These are phyloP conservation scores for Vidua macroura DNA, from an alignment of 2,113 vertebrate genomes.

Conservation along the genomic window DNA sequence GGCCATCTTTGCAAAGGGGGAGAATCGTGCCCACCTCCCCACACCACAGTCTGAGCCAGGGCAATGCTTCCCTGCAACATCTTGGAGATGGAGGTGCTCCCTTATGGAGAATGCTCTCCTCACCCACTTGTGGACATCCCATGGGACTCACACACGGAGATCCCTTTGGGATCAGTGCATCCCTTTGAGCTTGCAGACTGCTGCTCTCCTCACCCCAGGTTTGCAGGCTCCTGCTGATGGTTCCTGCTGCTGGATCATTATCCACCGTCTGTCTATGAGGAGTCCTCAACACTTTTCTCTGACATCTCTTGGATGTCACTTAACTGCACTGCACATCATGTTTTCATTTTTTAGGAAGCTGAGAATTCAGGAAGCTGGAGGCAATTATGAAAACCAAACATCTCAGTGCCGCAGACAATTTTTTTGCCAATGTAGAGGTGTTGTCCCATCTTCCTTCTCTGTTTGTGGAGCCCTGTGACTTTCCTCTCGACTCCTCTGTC, in stretches of 20 bases:
- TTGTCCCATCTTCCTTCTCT: neutral
- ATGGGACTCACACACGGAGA: neutral
- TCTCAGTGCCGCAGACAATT: neutral
- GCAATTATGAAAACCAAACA: neutral
- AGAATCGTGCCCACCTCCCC: accelerated
- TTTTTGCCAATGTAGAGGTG: neutral
- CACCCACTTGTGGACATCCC: accelerated
- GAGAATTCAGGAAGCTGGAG: neutral
- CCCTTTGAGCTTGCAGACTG: neutral
- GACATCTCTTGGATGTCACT: neutral
- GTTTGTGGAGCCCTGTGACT: neutral
- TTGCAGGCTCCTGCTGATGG: neutral
- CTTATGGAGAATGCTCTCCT: neutral
- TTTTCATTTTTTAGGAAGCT: neutral
- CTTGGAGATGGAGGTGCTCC: neutral
- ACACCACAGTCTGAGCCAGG: neutral
- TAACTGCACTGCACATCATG: accelerated
- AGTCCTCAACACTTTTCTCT: neutral
- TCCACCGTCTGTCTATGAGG: accelerated
- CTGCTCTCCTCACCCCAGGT: neutral
- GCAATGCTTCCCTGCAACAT: neutral
- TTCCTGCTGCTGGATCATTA: neutral
- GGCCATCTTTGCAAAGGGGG: neutral
- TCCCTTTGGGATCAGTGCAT: neutral
- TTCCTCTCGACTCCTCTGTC: neutral